These are phyloP conservation scores for Tragelaphus strepsiceros DNA, from an alignment of 2,113 vertebrate genomes.

Conservation along the genomic window DNA sequence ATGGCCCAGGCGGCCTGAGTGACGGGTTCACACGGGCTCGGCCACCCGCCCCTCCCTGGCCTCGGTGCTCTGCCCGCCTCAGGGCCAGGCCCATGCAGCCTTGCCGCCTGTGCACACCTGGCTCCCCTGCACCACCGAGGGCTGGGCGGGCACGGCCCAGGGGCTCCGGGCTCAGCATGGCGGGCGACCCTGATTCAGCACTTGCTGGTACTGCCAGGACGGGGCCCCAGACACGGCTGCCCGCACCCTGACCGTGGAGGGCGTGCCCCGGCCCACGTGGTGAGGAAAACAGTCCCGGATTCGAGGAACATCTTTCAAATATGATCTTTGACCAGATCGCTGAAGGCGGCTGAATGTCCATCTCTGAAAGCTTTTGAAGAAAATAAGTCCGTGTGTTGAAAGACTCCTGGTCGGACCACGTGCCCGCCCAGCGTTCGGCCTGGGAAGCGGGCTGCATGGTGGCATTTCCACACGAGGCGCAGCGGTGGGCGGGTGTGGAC, in stretches of 20 bases:
- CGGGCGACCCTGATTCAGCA: neutral
- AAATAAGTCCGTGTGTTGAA: neutral
- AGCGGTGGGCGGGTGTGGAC: accelerated
- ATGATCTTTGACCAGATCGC: neutral
- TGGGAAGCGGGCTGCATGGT: neutral
- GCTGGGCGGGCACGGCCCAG: neutral
- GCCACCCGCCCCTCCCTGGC: neutral
- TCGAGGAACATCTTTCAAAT: neutral
- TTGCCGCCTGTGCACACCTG: neutral
- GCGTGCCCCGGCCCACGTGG: neutral
- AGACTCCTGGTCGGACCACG: neutral
- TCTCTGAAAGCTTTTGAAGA: neutral
- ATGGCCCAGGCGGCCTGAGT: neutral
- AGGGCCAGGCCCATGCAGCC: neutral
- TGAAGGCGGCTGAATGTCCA: neutral
- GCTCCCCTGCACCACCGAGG: neutral
- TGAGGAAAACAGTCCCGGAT: neutral
- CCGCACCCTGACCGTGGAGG: neutral
- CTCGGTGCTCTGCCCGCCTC: neutral
- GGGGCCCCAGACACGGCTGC: too few relatives aligned
- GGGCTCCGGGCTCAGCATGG: neutral
- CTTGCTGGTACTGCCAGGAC: neutral
- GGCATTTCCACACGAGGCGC: accelerated
- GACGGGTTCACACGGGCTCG: neutral
- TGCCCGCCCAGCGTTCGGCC: accelerated